Evolutionary conservation across 2,888 invertebrate genomes (phyloP).

Genomic region (Drosophila macrospina): DNA sequence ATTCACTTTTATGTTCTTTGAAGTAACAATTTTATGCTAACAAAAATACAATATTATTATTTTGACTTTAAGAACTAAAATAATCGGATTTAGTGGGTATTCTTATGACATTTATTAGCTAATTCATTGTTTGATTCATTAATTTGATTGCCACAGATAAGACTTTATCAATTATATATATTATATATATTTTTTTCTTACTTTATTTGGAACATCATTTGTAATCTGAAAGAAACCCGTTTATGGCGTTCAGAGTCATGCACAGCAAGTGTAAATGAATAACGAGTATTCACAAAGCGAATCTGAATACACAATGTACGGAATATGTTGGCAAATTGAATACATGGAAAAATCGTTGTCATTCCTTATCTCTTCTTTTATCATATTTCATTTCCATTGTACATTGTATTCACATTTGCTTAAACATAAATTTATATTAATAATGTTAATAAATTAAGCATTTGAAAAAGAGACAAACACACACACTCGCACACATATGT

Average conservation of each 20-base stretch:
- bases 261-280: conserved; percentile 18
- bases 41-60: background rate
- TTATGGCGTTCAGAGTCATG: background rate
- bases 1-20: background rate
- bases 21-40: background rate
- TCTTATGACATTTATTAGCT: too few relatives aligned
- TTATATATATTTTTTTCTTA: background rate
- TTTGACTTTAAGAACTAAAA: background rate
- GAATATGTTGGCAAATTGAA: conserved; percentile 23
- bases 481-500: background rate
- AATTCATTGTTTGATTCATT: too few relatives aligned
- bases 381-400: conserved; percentile 18
- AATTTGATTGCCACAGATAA: too few relatives aligned
- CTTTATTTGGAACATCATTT: conserved; percentile 1
- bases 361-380: conserved; percentile 31
- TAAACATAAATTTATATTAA: conserved; percentile 27
- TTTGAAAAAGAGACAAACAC: conserved; percentile 20
- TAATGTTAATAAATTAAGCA: conserved; percentile 48
- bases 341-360: conserved; percentile 31
- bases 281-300: conserved; percentile 14
- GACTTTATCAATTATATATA: conserved; percentile 4
- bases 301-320: background rate
- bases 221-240: conserved; percentile 8
- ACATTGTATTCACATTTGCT: conserved; percentile 20
- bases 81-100: background rate